These are phyloP conservation scores for Scaptodrosophila lebanonensis DNA, from an alignment of 1,140 invertebrate species.

Conservation along the genomic window DNA sequence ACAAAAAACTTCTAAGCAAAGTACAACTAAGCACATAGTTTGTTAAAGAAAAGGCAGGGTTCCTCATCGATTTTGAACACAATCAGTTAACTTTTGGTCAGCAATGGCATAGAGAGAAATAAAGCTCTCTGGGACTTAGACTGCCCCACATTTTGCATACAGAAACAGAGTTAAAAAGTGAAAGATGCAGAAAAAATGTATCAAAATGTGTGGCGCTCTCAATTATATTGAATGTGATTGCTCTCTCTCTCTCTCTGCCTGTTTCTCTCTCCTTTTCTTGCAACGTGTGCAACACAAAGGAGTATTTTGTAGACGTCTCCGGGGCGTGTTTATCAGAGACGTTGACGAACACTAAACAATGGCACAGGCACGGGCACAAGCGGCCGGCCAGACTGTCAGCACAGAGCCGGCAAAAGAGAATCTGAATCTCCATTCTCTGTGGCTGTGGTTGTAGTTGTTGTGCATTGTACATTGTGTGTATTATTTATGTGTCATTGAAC, in stretches of 20 bases:
- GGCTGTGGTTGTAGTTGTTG: background rate
- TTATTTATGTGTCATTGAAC: conserved; percentile 74
- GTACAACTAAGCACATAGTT: too few species aligned
- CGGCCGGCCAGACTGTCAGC: conserved; percentile 1
- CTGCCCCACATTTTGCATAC: conserved; percentile 52
- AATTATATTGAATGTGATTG: too few species aligned
- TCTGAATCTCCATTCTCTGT: conserved; percentile 26
- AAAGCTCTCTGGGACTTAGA: conserved; percentile 3
- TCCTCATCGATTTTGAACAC: conserved; percentile 57
- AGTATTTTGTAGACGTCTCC: conserved; percentile 34
- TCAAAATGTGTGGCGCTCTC: conserved; percentile 9
- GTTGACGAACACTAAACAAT: conserved; percentile 46
- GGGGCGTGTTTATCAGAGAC: conserved; percentile 36
- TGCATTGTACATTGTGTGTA: conserved; percentile 43
- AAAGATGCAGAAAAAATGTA: conserved; percentile 64
- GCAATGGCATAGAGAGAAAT: background rate
- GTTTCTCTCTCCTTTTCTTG: background rate
- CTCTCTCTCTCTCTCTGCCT: conserved; percentile 7
- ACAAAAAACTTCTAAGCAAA: too few species aligned
- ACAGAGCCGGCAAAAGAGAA: conserved; percentile 55
- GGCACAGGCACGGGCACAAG: background rate
- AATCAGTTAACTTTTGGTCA: background rate
- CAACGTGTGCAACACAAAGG: conserved; percentile 20
- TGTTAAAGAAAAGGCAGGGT: conserved; percentile 17
- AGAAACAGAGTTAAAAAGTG: conserved; percentile 62